Conservation (phyloP, 2,113 vertebrate species). For the Microtus pennsylvanicus region DNA sequence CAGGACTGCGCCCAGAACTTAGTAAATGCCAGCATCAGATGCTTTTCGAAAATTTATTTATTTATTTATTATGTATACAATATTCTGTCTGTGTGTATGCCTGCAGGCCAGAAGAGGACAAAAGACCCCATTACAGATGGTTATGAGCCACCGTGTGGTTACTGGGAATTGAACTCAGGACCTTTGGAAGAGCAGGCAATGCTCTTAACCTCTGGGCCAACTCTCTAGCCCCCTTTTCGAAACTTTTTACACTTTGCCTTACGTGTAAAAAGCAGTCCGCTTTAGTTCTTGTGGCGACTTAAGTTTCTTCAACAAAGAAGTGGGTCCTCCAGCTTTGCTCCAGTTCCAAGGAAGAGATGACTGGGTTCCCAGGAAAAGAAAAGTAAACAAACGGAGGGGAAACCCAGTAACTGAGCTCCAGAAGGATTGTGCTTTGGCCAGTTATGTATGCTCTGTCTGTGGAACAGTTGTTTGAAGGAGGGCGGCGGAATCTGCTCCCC, state of each 20-base stretch:
- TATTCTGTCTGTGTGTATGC: no score
- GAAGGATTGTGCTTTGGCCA: neutral
- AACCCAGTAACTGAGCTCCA: neutral
- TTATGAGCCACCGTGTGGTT: no score
- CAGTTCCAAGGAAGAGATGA: neutral
- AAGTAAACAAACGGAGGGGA: neutral
- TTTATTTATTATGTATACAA: no score
- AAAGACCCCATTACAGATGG: no score
- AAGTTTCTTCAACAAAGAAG: conserved; percentile 36
- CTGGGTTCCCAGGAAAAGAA: neutral
- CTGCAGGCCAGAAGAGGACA: no score
- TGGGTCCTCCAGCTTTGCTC: neutral
- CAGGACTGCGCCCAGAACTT: neutral
- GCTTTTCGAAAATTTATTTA: neutral
- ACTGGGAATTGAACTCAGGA: no score
- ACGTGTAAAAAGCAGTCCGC: neutral
- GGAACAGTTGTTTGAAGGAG: neutral
- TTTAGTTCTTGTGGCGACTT: conserved; percentile 20
- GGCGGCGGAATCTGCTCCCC: neutral
- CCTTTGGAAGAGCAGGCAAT: no score
- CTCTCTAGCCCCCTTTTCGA: no score
- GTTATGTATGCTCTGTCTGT: no score
- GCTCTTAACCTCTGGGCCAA: no score
- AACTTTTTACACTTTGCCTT: neutral
- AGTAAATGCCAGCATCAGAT: neutral